phyloP scores from a whole-genome alignment of 2,797 vertebrate genomes.

The Avahi laniger region DNA sequence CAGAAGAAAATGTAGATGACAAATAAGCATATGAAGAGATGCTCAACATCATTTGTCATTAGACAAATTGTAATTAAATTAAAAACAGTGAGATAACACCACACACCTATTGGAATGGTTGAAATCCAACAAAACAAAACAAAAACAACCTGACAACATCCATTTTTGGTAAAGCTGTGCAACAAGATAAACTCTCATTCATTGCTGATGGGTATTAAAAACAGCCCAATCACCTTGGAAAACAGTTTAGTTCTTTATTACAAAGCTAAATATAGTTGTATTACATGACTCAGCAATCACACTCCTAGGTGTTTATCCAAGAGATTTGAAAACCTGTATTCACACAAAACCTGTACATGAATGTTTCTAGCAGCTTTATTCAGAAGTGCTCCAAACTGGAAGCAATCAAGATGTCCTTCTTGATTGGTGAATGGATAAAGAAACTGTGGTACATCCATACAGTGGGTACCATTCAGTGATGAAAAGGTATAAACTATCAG shows the following conservation, averaged over 20 bases:
- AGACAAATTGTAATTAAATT: conserved; percentile 3
- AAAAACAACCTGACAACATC: background rate
- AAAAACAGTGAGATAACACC: background rate
- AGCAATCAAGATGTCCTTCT: background rate
- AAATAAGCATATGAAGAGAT: background rate
- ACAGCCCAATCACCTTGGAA: background rate
- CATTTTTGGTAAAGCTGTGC: background rate
- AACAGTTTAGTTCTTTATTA: background rate
- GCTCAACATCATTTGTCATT: background rate
- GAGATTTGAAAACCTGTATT: background rate
- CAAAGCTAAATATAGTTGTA: background rate
- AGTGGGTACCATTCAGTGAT: background rate
- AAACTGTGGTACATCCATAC: background rate
- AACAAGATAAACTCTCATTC: background rate
- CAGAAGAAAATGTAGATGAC: background rate
- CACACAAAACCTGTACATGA: background rate
- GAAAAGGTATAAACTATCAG: background rate
- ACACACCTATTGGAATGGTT: background rate
- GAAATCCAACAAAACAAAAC: background rate
- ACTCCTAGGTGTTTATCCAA: background rate
- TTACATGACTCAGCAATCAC: background rate
- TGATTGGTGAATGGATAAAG: background rate
- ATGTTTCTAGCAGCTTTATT: background rate
- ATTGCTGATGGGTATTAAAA: background rate
- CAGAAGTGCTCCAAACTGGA: background rate